These are phyloP conservation scores for Agonopterix alstromeriana DNA, from an alignment of 2,888 invertebrate species.

Conservation along the genomic window DNA sequence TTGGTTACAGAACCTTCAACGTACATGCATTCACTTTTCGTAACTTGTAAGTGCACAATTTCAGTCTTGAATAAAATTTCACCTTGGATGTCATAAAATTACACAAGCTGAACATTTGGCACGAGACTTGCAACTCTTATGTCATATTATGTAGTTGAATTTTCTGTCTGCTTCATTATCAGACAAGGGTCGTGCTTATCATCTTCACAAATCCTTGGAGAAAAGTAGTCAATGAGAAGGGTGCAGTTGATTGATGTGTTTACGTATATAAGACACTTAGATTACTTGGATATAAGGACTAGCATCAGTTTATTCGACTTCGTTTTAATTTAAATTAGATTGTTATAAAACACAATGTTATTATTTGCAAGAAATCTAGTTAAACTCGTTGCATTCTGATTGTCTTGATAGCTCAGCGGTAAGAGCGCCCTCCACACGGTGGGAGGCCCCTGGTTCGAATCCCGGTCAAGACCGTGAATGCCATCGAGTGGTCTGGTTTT, in stretches of 20 bases:
- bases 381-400: constrained; percentile 46
- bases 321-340: no score
- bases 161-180: no score
- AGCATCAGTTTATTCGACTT: no score
- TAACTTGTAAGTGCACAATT: background rate
- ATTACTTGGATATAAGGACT: no score
- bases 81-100: constrained; percentile 1
- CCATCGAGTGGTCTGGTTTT: constrained; percentile 34
- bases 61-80: background rate
- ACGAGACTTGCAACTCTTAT: background rate
- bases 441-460: constrained; percentile 72
- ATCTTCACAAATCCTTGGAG: no score
- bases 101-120: background rate
- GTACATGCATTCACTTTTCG: constrained; percentile 39
- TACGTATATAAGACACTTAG: no score
- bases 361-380: constrained; percentile 16
- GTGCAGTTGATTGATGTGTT: no score
- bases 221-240: no score
- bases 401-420: constrained; percentile 76
- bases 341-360: no score
- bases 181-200: no score
- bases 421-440: constrained; percentile 62
- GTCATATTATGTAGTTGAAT: no score
- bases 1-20: constrained; percentile 39
- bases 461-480: constrained; percentile 72